Conservation (phyloP, 1,140 invertebrate genomes). For the Ganaspis sp. region DNA sequence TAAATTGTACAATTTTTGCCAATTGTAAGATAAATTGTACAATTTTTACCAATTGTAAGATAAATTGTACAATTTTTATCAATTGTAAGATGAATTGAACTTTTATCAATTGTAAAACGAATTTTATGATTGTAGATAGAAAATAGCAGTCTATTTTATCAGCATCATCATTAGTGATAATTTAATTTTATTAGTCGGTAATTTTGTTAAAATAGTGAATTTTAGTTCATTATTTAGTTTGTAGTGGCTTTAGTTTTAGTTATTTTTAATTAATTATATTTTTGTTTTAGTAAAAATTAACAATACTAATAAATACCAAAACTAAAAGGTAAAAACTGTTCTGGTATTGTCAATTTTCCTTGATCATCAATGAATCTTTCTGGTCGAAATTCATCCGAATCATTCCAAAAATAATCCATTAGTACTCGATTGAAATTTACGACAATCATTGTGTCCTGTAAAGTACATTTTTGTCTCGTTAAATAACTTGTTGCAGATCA, state of each 20-base stretch:
- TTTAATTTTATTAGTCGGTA: constrained; percentile 23
- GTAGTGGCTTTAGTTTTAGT: background rate
- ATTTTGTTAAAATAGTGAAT: too few species aligned
- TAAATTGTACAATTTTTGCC: too few species aligned
- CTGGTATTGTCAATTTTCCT: constrained; percentile 82
- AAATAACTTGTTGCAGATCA: constrained; percentile 16
- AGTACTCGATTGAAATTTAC: constrained; percentile 88
- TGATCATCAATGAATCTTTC: constrained; percentile 84
- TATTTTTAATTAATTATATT: too few species aligned
- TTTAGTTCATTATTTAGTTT: background rate
- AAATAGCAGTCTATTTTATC: too few species aligned
- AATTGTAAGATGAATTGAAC: too few species aligned
- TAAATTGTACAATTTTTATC: too few species aligned
- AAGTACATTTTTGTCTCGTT: background rate
- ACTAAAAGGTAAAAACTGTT: constrained; percentile 87
- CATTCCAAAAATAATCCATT: constrained; percentile 82
- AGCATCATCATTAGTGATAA: too few species aligned
- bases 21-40: too few species aligned
- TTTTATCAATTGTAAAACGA: too few species aligned
- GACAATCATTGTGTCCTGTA: constrained; percentile 88
- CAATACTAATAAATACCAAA: constrained; percentile 74
- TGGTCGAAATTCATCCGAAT: constrained; percentile 86
- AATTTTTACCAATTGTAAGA: too few species aligned
- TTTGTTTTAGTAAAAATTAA: constrained; percentile 20
- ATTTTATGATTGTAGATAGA: too few species aligned